Evolutionary conservation across 2,888 invertebrate species (phyloP), one percentile per base, ranked within the genome.

Genomic region (Apotomis capreana): DNA sequence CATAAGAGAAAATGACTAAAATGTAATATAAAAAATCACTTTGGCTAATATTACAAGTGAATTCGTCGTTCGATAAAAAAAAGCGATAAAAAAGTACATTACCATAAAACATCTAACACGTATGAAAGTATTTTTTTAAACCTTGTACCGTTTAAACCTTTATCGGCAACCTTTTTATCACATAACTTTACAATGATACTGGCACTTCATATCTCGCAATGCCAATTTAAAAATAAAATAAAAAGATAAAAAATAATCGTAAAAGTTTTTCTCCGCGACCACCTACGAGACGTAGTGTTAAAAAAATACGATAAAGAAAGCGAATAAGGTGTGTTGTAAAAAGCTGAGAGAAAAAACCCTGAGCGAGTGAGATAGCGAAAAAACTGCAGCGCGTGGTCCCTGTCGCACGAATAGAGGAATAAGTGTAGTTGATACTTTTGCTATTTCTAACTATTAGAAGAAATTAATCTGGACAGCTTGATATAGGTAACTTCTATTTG

Each of bases 311-410:
- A 81, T 82, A 80, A 83, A 88, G 86, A 87, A 87, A 88, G 84
- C 77, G 79, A 83, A 86, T 86, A 85, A 81, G 81, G 84, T 78
- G 55, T 78, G 59, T 77, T 81, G 78, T 84, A 87, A 88, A 90
- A 90, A 89, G 89, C 88, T 85, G 82, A 78, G 81, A 81, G 77
- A 83, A 84, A 89, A 89, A 87, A 90, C 89, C 83, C 82, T 76
- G 83, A 75, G 77, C 75, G 81, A 79, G 83, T 83, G 82, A 76
- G 79, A 80, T 70, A 77, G 83, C 49, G 86, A 89, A 89, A 90
- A 90, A 90, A 89, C 84, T 87, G 84, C 84, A 81, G 78, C 87
- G 79, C 81, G 70, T 85, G 76, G 75, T 91, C 91, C 82, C 87
- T 74, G 77, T 92, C 86, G 75, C 87, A 76, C 90, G 76, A 78